Conservation (phyloP, 2,888 invertebrate genomes). For the Chorisops tibialis region DNA sequence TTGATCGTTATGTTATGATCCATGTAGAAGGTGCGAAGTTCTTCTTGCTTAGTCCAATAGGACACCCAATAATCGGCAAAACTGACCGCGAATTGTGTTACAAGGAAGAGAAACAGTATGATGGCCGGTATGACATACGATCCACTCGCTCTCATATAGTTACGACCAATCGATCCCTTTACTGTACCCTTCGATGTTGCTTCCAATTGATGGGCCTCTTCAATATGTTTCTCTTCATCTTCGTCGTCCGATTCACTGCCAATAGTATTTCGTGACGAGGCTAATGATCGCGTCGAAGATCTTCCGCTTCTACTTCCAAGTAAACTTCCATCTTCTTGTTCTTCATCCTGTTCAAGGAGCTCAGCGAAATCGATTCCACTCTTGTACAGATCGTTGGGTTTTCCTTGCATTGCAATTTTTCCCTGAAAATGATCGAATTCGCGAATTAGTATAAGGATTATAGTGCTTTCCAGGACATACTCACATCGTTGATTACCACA, state of each 20-base stretch:
- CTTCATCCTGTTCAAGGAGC: conserved; percentile 50
- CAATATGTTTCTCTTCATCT: conserved; percentile 36
- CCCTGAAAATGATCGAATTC: conserved; percentile 46
- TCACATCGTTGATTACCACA: conserved; percentile 59
- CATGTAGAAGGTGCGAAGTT: conserved; percentile 34
- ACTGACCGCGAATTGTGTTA: conserved; percentile 60
- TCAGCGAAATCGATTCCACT: conserved; percentile 56
- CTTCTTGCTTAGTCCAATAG: conserved; percentile 55
- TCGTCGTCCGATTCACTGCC: conserved; percentile 44
- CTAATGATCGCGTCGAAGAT: conserved; percentile 25
- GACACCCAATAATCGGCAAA: conserved; percentile 68
- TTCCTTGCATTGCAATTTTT: conserved; percentile 53
- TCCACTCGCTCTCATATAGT: conserved; percentile 58
- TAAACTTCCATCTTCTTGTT: conserved; percentile 9
- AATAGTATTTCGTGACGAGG: conserved; percentile 24
- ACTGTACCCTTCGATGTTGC: conserved; percentile 52
- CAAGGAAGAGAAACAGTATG: conserved; percentile 50
- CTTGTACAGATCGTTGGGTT: conserved; percentile 50
- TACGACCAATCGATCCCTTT: conserved; percentile 49
- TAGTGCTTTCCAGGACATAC: no score
- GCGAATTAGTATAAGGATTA: background rate
- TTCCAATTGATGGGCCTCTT: conserved; percentile 41
- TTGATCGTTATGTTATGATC: background rate
- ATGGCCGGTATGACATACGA: conserved; percentile 51
- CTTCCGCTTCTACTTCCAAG: conserved; percentile 21